These are phyloP conservation scores for Phalangium opilio DNA, from an alignment of 2,888 invertebrate species.

Conservation along the genomic window DNA sequence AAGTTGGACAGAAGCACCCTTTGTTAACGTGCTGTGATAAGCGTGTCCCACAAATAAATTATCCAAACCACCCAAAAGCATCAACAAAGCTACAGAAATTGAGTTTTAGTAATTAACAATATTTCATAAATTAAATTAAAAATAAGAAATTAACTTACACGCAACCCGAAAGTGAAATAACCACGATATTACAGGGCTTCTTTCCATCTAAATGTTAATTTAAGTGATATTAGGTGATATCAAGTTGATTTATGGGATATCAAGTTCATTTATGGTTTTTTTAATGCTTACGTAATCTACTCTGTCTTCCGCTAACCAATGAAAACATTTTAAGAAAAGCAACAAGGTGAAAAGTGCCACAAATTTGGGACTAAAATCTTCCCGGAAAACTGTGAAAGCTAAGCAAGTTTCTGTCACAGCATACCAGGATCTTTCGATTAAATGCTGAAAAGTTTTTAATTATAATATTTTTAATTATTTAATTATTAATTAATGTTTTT, in stretches of 20 bases:
- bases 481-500: too few relatives aligned
- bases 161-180: conserved; percentile 84
- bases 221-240: too few relatives aligned
- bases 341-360: conserved; percentile 92
- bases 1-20: conserved; percentile 92
- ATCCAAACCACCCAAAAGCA: conserved; percentile 66
- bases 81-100: conserved; percentile 44
- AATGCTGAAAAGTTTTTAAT: conserved; percentile 48
- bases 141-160: conserved; percentile 36
- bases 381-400: conserved; percentile 95
- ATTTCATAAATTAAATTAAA: conserved; percentile 8
- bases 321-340: conserved; percentile 93
- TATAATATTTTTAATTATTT: too few relatives aligned
- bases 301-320: conserved; percentile 97
- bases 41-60: conserved; percentile 81
- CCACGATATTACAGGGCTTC: conserved; percentile 90
- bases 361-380: conserved; percentile 97
- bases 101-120: conserved; percentile 4
- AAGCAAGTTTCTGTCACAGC: conserved; percentile 99
- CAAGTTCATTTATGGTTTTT: too few relatives aligned
- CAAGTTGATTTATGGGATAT: too few relatives aligned
- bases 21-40: conserved; percentile 75
- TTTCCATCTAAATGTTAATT: conserved; percentile 84
- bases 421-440: conserved; percentile 97
- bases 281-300: conserved; percentile 82